Evolutionary conservation across 2,888 invertebrate species (phyloP).

Genomic region (Drosophila barbarae): DNA sequence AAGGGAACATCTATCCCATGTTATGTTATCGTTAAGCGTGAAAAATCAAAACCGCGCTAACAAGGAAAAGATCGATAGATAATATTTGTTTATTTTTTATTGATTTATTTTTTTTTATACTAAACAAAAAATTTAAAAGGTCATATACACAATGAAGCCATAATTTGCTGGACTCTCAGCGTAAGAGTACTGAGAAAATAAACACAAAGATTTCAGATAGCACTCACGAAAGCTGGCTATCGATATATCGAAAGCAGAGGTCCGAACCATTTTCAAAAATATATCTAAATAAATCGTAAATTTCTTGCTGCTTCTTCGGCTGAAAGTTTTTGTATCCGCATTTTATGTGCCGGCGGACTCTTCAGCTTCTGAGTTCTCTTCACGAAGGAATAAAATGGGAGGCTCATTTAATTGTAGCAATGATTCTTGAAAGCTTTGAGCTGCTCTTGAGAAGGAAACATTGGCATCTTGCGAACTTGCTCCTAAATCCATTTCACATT

Average conservation of each 20-base stretch:
- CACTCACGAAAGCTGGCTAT: conserved; percentile 1
- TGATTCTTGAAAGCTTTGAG: neutral
- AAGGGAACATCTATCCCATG: too few relatives aligned
- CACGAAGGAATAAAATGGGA: neutral
- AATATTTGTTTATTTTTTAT: neutral
- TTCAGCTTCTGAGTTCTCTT: neutral
- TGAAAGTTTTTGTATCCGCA: neutral
- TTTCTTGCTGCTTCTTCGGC: neutral
- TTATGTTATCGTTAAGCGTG: too few relatives aligned
- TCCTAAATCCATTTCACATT: neutral
- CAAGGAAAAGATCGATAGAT: too few relatives aligned
- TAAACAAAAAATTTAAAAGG: neutral
- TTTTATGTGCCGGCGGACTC: too few relatives aligned
- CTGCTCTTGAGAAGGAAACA: neutral
- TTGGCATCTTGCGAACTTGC: neutral
- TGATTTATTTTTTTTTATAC: neutral
- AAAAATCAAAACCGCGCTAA: too few relatives aligned
- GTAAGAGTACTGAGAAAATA: neutral
- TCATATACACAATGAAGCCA: neutral
- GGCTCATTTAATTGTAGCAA: neutral
- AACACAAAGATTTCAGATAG: neutral
- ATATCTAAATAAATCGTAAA: neutral
- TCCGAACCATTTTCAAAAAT: neutral
- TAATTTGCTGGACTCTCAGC: neutral
- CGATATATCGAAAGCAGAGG: neutral